These are phyloP conservation scores for human (Homo sapiens) DNA, from an alignment of 2,113 vertebrate species.

Conservation along the genomic window GRCh38 chr6:144659501-144660000, in stretches of 20 bases:
- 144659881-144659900: constrained; percentile 77
- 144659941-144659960: constrained; percentile 70
- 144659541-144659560: constrained; percentile 75
- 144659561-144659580: constrained; percentile 78
- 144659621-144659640: constrained; percentile 45
- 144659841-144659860: constrained; percentile 78
- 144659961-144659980: constrained; percentile 61
- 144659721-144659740: constrained; percentile 65
- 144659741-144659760: constrained; percentile 75
- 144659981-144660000: background rate
- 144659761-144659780: constrained; percentile 70
- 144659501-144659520: constrained; percentile 58
- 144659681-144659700: constrained; percentile 71
- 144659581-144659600: constrained; percentile 53
- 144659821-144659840: constrained; percentile 86
- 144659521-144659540: constrained; percentile 29
- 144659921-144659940: constrained; percentile 48
- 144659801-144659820: constrained; percentile 79
- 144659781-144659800: constrained; percentile 40
- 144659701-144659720: constrained; percentile 57
- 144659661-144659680: constrained; percentile 18
- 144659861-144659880: constrained; percentile 76
- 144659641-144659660: constrained; percentile 60
- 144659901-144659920: constrained; percentile 73
- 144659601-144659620: constrained; percentile 48